A percentile compares a stretch with the other conserved stretches of the same genome.
Conservation (phyloP, 2,797 vertebrate species). For the Hydrolagus colliei region DNA sequence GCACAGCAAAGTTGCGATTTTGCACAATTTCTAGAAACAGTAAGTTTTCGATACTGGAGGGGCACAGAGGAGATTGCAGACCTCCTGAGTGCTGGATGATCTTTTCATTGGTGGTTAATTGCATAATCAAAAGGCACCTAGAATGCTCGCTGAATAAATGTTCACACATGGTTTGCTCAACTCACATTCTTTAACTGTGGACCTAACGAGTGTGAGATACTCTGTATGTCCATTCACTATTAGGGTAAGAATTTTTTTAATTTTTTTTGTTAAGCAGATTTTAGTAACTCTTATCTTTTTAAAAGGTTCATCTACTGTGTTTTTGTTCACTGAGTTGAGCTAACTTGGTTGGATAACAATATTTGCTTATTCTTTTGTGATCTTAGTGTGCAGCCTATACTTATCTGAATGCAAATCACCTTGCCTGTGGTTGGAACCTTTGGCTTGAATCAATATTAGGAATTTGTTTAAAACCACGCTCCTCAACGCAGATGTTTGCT, state of each 20-base stretch:
- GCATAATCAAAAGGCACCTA: too few relatives aligned
- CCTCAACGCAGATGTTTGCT: not conserved
- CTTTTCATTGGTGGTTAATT: too few relatives aligned
- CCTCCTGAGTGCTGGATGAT: too few relatives aligned
- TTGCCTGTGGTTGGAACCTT: not conserved
- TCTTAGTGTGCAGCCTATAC: not conserved
- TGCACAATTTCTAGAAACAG: too few relatives aligned
- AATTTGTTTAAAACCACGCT: not conserved
- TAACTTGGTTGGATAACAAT: conserved; percentile 7
- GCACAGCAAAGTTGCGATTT: too few relatives aligned
- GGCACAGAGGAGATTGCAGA: too few relatives aligned
- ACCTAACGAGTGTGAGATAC: not conserved
- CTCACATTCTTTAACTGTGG: not conserved
- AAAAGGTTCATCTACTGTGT: not conserved
- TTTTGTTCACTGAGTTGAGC: conserved; percentile 2
- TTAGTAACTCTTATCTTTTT: not conserved
- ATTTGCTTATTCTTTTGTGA: not conserved
- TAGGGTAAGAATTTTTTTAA: not conserved
- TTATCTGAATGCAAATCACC: not conserved
- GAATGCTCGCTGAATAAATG: too few relatives aligned
- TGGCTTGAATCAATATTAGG: conserved; percentile 9
- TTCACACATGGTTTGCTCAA: too few relatives aligned
- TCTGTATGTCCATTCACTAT: not conserved
- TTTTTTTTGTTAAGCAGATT: not conserved
- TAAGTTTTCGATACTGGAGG: too few relatives aligned